Evolutionary conservation across 1,140 invertebrate species (phyloP), one percentile per base, ranked within the genome.

Genomic region (Cotesia vestalis): DNA sequence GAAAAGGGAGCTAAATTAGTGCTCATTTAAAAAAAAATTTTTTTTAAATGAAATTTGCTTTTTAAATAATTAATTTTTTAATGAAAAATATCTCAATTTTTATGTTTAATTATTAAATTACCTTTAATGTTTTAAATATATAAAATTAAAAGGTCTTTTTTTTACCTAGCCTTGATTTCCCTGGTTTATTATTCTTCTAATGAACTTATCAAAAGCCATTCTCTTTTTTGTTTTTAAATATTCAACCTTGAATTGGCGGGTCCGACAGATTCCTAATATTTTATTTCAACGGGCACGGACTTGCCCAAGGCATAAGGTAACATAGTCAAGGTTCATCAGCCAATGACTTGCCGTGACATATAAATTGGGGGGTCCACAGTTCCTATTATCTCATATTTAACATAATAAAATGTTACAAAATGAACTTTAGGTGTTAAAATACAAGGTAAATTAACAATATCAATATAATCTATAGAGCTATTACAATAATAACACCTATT

Each of bases 271-370:
- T 60, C 59, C 71, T 73, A 75, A 75, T 71, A 72, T 73, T 73
- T 66, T 62, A 71, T 73, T 73, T 70, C 70, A 71, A 70, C 52
- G 71, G 71, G 61, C 71, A 73, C 66, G 59, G 35, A 36, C 36
- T 35, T 34, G 20, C 17, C 46, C 46, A 57, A 20, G 60, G 69
- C 71, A 51, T 36, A 64, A 35, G 3, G 27, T 27, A 61, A 68
- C 62, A 63, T 64, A 74, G 69, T 74, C 75, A 76, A 76, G 75
- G 72, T 51, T 66, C 40, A 46, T 11, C 73, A 67, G 70, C 75
- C 75, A 77, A 77, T 69, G 68, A 77, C 73, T 77, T 55, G 55
- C 75, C 75, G 35, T 77, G 75, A 77, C 75, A 77, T 72, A 77
- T 74, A 77, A 73, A 73, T 67, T 11, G n/a, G 55, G 46, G 40